Evolutionary conservation across 2,888 invertebrate genomes (phyloP), one percentile per base, ranked within the genome.

Genomic region (Sphecodes monilicornis): DNA sequence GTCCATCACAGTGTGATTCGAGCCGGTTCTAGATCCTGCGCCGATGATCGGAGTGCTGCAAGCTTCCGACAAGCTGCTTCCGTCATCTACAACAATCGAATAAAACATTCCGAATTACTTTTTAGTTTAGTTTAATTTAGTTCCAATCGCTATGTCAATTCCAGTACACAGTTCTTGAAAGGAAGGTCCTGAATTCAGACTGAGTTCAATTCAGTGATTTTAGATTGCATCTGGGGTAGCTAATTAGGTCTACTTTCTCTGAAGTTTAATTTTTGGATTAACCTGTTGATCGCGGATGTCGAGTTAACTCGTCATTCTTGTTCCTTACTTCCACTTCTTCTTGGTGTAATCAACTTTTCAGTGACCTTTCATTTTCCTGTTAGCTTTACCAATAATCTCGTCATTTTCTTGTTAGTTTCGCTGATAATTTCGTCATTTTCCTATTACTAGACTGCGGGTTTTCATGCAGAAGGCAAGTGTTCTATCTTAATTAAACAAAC

Each of bases 31-130:
- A 26, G 94, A 92, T 86, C 92, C 93, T 73, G 92, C 92, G 57
- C 95, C 94, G 73, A 95, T 94, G 75, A 95, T 94, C 57, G 94
- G 94, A 66, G 94, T 95, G 81, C 94, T 95, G 89, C 94, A 94
- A 18, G 95, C 95, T 90, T 95, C 95, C 11, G 94, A 94, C 75
- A 95, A 85, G 83, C 94, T 94, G 85, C 94, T 94, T 54, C 93
- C 94, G 86, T 95, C 95, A 82, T 95, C 95, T 94, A 88, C 32
- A 91, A 91, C 69, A 74, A 74, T 39, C 71, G 41, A 69, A 60
- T 18, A 10, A 39, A 39, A n/a, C 39, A 22, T 18, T 36, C 10
- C 32, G 66, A 22, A 22, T 66, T 36, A 39, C 8, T 39, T 13
- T 11, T 39, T 10, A 5, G 13, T 36, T 22, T n/a, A n/a, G n/a